Base-by-base conservation (phyloP, 2,797 vertebrate species). In the Macropus fuliginosus region DNA sequence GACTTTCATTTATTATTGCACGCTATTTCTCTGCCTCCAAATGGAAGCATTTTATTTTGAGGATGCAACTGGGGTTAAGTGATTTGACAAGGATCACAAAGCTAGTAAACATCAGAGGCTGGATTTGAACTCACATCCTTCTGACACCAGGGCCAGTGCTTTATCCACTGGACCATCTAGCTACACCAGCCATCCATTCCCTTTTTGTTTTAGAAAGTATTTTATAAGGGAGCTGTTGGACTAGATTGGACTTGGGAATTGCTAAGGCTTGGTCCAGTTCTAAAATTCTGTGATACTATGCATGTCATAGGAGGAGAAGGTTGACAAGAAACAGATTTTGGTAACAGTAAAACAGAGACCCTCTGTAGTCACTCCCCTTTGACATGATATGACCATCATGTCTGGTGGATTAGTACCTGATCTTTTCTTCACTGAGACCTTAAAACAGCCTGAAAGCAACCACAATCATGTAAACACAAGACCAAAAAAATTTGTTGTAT, bases 401-500 rank as follows among this genome's bases (percentile, higher is more conserved):
- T 40, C 52, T 90, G 8, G 93, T 92, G 95, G 57, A n/a, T 92
- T 50, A 56, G 92, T 62, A 18, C 46, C 90, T 96, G 3, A 11
- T 28, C 34, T 93, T 90, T 87, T 93, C 55, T 93, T 93, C 40
- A 87, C 14, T 24, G 40, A 94, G 18, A 55, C 3, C 54, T 14
- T 8, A 59, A 94, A 21, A 52, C 52, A 52, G 9, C 52, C 13
- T 62, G 27, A n/a, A 40, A 91, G 90, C 87, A 87, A 27, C 21
- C 9, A 46, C 21, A 87, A 12, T 0, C 21, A 50, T 10, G 27
- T 27, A 87, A 87, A 87, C 40, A 50, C 24, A 24, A 81, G 66
- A 24, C 66, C 14, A 66, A 8, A 40, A 81, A 87, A 50, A 46
- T 52, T 87, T 27, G 9, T 87, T 87, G 2, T 27, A 5, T 87